Percentiles rank a stretch among this genome's conserved stretches.
Conservation (phyloP, 2,797 vertebrate genomes). For the Streptopelia turtur region DNA sequence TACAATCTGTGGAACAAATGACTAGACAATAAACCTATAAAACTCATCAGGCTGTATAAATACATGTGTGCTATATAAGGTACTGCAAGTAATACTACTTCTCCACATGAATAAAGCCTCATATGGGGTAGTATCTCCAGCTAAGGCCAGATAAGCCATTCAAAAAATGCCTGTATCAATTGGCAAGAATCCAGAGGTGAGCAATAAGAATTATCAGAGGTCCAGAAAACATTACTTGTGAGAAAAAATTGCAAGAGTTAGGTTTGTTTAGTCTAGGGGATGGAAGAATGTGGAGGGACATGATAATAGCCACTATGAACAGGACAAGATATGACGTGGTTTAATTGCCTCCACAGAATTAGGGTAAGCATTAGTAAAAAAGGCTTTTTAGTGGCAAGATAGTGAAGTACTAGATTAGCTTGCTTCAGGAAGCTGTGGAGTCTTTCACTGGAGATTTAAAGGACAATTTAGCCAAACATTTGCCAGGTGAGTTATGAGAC, state of each 20-base stretch:
- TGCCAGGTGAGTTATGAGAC: conserved; percentile 2
- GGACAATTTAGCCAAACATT: background rate
- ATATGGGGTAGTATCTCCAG: background rate
- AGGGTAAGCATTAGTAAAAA: background rate
- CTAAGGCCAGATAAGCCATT: background rate
- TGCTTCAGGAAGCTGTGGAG: background rate
- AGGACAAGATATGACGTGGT: conserved; percentile 23
- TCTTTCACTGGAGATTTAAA: conserved; percentile 13
- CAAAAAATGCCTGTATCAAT: background rate
- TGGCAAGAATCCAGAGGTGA: background rate
- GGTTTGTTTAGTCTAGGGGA: conserved; percentile 62
- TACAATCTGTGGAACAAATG: background rate
- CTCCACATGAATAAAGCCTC: background rate
- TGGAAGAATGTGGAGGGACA: conserved; percentile 22
- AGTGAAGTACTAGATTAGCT: conserved; percentile 26
- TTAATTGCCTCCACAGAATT: background rate
- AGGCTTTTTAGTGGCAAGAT: background rate
- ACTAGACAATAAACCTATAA: fast-evolving
- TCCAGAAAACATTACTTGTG: background rate
- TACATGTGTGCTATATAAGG: background rate
- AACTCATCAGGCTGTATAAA: background rate
- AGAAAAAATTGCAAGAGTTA: background rate
- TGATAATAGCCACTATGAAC: conserved; percentile 26
- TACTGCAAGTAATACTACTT: background rate
- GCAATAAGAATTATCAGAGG: background rate